Conservation (phyloP, 2,113 vertebrate genomes). For the Drymodes brunneopygia region DNA sequence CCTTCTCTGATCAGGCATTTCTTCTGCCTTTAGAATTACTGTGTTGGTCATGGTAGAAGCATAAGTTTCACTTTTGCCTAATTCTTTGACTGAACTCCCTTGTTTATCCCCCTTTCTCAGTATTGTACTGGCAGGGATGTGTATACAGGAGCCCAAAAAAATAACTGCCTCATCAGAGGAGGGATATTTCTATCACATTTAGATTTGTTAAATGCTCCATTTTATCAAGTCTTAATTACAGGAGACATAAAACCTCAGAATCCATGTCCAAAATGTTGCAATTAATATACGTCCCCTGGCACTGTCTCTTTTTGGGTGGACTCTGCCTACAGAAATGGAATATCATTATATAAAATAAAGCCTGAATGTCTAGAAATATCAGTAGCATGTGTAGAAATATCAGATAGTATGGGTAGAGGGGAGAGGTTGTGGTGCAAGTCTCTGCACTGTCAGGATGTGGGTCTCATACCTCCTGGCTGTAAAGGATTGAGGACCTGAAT, state of each 20-base stretch:
- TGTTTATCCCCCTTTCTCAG: background rate
- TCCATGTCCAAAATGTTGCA: background rate
- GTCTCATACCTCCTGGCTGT: background rate
- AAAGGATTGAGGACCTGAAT: background rate
- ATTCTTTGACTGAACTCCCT: background rate
- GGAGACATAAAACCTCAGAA: background rate
- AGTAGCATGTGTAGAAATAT: background rate
- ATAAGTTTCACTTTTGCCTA: background rate
- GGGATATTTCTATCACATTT: background rate
- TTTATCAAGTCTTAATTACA: background rate
- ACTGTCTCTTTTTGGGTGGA: background rate
- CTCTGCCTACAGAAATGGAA: background rate
- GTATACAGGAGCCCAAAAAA: background rate
- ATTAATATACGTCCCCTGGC: background rate
- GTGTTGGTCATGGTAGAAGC: background rate
- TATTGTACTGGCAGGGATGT: background rate
- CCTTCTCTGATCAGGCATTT: background rate
- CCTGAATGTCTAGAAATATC: background rate
- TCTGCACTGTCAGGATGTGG: background rate
- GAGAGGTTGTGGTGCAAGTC: background rate
- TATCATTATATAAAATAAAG: background rate
- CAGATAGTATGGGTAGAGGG: accelerated
- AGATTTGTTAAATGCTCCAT: background rate
- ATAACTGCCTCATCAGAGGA: background rate
- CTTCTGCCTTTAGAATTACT: background rate